These are phyloP conservation scores for Gallinago media DNA, from an alignment of 2,113 vertebrate species.

Conservation along the genomic window DNA sequence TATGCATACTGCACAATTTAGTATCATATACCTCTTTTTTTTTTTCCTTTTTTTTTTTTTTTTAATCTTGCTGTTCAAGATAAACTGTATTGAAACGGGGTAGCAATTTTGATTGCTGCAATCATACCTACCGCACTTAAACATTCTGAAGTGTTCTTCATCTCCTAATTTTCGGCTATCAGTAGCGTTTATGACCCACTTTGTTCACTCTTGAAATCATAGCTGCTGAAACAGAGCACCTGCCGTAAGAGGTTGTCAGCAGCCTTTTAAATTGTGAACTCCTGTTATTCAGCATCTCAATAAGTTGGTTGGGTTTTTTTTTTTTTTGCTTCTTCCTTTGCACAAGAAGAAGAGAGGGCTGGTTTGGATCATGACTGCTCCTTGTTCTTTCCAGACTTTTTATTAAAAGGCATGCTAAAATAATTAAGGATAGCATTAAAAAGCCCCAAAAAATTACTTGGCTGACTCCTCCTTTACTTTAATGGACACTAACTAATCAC, in stretches of 20 bases:
- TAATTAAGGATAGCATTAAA: not conserved
- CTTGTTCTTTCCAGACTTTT: not conserved
- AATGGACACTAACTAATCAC: not conserved
- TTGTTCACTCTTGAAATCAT: constrained; percentile 27
- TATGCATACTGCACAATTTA: not conserved
- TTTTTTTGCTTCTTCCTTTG: not conserved
- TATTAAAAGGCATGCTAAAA: not conserved
- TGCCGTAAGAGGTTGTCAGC: not conserved
- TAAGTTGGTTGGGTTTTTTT: not conserved
- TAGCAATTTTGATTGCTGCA: constrained; percentile 31
- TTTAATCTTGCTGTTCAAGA: not conserved
- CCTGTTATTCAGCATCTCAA: not conserved
- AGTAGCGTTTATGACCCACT: constrained; percentile 1
- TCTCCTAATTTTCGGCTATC: constrained; percentile 27
- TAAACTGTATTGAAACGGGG: not conserved
- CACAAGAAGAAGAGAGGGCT: not conserved
- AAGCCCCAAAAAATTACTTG: not conserved
- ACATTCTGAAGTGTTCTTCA: constrained; percentile 33
- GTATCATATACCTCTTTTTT: rapidly evolving
- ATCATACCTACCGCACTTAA: constrained; percentile 32
- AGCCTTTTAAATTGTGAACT: constrained; percentile 5
- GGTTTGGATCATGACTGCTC: not conserved
- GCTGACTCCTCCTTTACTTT: not conserved
- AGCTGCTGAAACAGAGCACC: not conserved
- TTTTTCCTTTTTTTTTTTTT: not conserved